These are phyloP conservation scores for Bombylius major DNA, from an alignment of 2,888 invertebrate species.

Conservation along the genomic window DNA sequence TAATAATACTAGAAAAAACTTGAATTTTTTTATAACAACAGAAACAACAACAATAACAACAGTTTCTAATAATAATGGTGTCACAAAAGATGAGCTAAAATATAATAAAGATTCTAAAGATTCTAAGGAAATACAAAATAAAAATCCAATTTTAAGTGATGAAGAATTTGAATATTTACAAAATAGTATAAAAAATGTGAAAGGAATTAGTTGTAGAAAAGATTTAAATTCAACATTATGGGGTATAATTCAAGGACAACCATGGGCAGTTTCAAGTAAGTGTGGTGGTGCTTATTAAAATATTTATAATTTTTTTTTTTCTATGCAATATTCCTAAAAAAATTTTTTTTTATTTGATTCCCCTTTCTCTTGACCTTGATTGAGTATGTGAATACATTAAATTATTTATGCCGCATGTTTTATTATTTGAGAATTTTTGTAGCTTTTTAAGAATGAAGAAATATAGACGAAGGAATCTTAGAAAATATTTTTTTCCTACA, in stretches of 20 bases:
- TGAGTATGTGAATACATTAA: no score
- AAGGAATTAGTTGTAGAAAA: conserved; percentile 17
- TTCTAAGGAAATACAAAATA: background rate
- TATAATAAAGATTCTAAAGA: no score
- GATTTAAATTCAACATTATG: conserved; percentile 26
- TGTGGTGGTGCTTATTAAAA: conserved; percentile 1
- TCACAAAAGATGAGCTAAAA: background rate
- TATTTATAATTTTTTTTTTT: background rate
- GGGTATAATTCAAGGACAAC: conserved; percentile 19
- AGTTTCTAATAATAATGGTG: background rate
- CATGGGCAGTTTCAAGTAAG: conserved; percentile 28
- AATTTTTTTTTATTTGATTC: no score
- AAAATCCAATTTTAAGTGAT: background rate
- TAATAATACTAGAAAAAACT: background rate
- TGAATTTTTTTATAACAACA: background rate
- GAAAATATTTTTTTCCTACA: no score
- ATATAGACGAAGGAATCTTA: no score
- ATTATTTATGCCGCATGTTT: no score
- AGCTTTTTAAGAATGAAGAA: no score
- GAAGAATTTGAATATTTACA: conserved; percentile 18
- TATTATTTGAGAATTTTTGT: no score
- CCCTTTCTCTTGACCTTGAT: no score
- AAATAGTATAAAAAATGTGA: conserved; percentile 18
- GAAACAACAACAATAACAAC: background rate
- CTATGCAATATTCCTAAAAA: no score